These are phyloP conservation scores for Leptoclinus maculatus DNA, from an alignment of 2,797 vertebrate species.

Conservation along the genomic window DNA sequence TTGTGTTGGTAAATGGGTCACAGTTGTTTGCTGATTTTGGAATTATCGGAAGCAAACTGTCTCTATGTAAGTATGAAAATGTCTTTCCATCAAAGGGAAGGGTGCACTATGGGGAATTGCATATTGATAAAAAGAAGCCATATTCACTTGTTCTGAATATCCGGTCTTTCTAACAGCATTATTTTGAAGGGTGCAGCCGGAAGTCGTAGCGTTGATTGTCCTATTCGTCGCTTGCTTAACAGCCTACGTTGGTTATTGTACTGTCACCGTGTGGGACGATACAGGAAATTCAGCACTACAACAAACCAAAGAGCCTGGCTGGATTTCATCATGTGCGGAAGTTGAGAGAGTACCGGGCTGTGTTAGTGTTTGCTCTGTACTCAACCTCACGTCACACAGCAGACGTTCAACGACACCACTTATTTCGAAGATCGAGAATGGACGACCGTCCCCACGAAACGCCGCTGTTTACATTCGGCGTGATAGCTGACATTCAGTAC, in stretches of 20 bases:
- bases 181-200: conserved; percentile 39
- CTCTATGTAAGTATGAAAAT: too few relatives aligned
- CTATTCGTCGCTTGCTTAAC: background rate
- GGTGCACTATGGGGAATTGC: too few relatives aligned
- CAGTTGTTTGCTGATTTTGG: too few relatives aligned
- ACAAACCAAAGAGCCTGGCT: background rate
- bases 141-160: background rate
- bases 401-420: background rate
- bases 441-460: conserved; percentile 30
- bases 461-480: conserved; percentile 88
- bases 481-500: conserved; percentile 93
- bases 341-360: background rate
- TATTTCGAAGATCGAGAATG: background rate
- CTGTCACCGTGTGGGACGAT: background rate
- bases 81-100: too few relatives aligned
- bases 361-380: background rate
- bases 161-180: conserved; percentile 4
- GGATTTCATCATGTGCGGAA: background rate
- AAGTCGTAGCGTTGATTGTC: conserved; percentile 7
- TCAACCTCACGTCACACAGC: rapidly evolving
- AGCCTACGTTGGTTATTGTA: background rate
- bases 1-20: too few relatives aligned
- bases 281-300: background rate
- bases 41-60: too few relatives aligned
- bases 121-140: too few relatives aligned